Conservation (phyloP, 2,888 invertebrate species). For the Brachyopa scutellaris region DNA sequence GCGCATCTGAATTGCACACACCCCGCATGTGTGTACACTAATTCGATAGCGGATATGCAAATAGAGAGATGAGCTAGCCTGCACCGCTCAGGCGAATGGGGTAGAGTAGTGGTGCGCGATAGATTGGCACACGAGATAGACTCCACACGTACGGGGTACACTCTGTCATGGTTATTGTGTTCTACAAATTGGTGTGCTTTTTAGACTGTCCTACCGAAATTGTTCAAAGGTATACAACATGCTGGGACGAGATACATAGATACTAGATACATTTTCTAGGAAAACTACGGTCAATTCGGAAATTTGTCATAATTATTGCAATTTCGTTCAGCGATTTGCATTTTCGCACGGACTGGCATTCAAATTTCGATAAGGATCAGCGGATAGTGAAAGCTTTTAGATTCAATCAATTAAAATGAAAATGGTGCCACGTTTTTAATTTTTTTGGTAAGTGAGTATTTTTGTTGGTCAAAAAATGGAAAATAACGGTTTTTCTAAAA, state of each 20-base stretch:
- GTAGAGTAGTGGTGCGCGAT: conserved; percentile 2
- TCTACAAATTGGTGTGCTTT: conserved; percentile 42
- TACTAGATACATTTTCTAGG: conserved; percentile 24
- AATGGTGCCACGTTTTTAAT: too few species aligned
- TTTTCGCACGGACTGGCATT: conserved; percentile 10
- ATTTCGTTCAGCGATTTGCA: conserved; percentile 33
- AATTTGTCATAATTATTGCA: conserved; percentile 70
- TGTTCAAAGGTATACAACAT: background rate
- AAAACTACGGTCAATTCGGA: conserved; percentile 33
- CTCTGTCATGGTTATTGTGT: conserved; percentile 50
- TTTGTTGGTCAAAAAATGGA: too few species aligned
- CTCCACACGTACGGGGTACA: too few species aligned
- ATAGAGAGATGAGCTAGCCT: conserved; percentile 36
- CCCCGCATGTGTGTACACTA: conserved; percentile 58
- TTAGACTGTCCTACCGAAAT: conserved; percentile 37
- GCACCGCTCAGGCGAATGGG: background rate
- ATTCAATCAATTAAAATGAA: conserved; percentile 64
- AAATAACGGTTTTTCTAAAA: too few species aligned
- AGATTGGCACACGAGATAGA: conserved; percentile 60
- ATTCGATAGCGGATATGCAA: conserved; percentile 70
- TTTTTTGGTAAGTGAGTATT: too few species aligned
- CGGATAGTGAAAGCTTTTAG: conserved; percentile 39
- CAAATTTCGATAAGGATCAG: conserved; percentile 52
- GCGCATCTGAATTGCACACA: conserved; percentile 52
- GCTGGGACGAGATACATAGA: too few species aligned